Evolutionary conservation across 2,888 invertebrate species (phyloP), one percentile per base, ranked within the genome.

Genomic region (Lycaena phlaeas): DNA sequence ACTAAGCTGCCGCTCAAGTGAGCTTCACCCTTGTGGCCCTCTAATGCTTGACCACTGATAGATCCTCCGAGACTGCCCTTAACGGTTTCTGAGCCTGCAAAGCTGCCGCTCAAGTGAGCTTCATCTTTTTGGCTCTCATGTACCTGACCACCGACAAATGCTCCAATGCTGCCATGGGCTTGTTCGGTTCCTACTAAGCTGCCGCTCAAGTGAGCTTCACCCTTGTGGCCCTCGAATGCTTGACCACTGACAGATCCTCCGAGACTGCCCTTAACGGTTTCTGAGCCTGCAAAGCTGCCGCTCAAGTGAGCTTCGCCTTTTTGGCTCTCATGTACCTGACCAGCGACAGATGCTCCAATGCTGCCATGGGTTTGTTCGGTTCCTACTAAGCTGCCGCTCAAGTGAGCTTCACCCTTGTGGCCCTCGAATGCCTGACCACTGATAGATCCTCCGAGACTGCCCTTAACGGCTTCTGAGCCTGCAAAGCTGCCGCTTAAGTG

Each of bases 261-360:
- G 29, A 14, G 14, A 14, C 4, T 29, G 29, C 14, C 9, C 14
- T 15, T 29, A n/a, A 14, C 30, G 5, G 15, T 15, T 5, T 50
- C 30, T n/a, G n/a, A n/a, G n/a, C n/a, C n/a, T n/a, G n/a, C n/a
- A n/a, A n/a, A n/a, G n/a, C n/a, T n/a, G 14, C 29, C 14, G 29
- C 15, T 29, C 1, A 29, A 15, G 14, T 29, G n/a, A 29, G 14
- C 29, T 29, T 29, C 29, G n/a, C 12, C 9, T 14, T 29, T 15
- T 30, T 30, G 30, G 29, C 29, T 29, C n/a, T 29, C 29, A n/a
- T 29, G 29, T 14, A 29, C n/a, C 10, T 29, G n/a, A 29, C 29
- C 29, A 29, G 29, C n/a, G n/a, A 29, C n/a, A 29, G 29, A 9
- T 14, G 14, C 29, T 15, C 15, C n/a, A 15, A 15, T 29, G 29